Conservation (phyloP, 1,140 invertebrate species). For the Thereuonema tuberculata region DNA sequence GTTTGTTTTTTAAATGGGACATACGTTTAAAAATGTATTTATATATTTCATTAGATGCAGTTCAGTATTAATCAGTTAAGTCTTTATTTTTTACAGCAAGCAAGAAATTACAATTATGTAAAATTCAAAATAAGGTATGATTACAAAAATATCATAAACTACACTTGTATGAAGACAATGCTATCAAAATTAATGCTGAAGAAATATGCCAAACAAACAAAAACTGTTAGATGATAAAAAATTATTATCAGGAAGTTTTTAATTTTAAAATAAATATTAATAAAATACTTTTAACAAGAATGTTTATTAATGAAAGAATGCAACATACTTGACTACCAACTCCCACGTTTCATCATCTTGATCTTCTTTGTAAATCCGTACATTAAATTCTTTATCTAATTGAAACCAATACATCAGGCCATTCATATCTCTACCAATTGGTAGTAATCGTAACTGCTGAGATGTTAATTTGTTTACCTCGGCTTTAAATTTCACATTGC, state of each 20-base stretch:
- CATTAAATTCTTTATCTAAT: conserved; percentile 71
- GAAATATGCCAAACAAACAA: not conserved
- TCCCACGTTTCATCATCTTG: conserved; percentile 91
- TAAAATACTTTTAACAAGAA: no score
- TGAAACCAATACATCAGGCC: conserved; percentile 89
- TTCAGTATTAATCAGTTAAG: no score
- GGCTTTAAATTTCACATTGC: conserved; percentile 82
- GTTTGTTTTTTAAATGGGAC: no score
- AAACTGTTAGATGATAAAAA: not conserved
- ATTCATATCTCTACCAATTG: conserved; percentile 74
- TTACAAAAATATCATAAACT: no score
- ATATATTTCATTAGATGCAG: no score
- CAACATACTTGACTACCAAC: conserved; percentile 65
- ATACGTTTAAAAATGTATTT: no score
- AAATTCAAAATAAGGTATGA: no score
- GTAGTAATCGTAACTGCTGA: conserved; percentile 62
- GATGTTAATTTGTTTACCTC: conserved; percentile 71
- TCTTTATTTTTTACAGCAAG: no score
- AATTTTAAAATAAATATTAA: not conserved
- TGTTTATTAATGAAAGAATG: no score
- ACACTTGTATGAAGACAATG: no score
- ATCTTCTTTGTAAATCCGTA: conserved; percentile 85
- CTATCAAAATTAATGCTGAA: not conserved
- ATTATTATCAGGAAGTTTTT: not conserved
- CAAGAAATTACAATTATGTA: no score